Evolutionary conservation across 1,140 invertebrate genomes (phyloP).

Genomic region (Dysdera silvatica): DNA sequence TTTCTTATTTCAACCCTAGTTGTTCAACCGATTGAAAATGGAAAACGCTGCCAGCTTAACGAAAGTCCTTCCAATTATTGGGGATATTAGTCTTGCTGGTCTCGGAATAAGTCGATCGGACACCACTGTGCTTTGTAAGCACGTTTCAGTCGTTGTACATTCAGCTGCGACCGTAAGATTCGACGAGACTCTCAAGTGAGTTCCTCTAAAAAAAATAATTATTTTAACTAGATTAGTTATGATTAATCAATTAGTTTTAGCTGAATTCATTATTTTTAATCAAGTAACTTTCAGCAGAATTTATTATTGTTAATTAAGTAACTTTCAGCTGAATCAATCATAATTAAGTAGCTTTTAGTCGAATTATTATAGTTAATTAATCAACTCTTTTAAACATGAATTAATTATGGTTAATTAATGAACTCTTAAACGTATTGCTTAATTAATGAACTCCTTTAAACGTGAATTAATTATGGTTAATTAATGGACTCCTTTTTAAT

Average conservation of each 20-base stretch:
- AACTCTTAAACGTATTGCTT: too few species aligned
- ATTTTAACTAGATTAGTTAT: not conserved
- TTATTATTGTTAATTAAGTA: too few species aligned
- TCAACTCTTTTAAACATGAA: too few species aligned
- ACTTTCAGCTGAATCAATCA: too few species aligned
- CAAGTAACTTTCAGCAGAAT: too few species aligned
- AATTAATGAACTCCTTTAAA: too few species aligned
- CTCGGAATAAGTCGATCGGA: conserved; percentile 76
- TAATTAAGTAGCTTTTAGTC: too few species aligned
- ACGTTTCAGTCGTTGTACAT: conserved; percentile 47
- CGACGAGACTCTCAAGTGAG: conserved; percentile 46
- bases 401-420: too few species aligned
- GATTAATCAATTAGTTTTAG: not conserved
- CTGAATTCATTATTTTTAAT: not conserved
- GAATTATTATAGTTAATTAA: too few species aligned
- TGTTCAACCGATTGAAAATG: conserved; percentile 3
- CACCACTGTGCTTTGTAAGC: conserved; percentile 54
- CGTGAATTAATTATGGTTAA: too few species aligned
- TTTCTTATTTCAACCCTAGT: conserved; percentile 1
- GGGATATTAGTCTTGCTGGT: conserved; percentile 81
- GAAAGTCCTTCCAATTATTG: conserved; percentile 78
- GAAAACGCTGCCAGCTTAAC: conserved; percentile 11
- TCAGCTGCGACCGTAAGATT: conserved; percentile 49
- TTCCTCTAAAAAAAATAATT: not conserved
- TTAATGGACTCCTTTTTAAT: too few species aligned